Base-by-base conservation (phyloP, 2,797 vertebrate genomes). In the Australoheros facetus region DNA sequence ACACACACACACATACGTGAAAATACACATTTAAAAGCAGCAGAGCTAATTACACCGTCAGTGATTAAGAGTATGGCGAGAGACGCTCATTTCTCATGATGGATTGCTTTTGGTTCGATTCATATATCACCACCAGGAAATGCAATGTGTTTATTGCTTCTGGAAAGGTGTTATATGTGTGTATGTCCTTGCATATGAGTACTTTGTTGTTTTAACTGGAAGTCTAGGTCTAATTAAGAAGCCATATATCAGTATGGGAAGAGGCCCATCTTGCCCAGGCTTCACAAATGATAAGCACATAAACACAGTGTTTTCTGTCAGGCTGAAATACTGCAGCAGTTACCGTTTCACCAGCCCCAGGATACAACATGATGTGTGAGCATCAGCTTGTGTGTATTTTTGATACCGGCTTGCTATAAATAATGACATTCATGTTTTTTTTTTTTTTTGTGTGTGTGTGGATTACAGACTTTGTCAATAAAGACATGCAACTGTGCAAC, bases 291-390 rank as follows among this genome's bases (percentile, higher is more conserved):
- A 87, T 89, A 82, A 88, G 87, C 80, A 78, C 82, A 89, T 79
- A 91, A 89, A 91, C 79, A 85, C 82, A 79, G 77, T 80, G 79
- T 85, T 84, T 79, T 70, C 74, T 90, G 87, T 89, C 87, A 87
- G 69, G 17, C 71, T 89, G 84, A 92, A 90, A 89, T 91, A 93
- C 86, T 79, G 82, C 89, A 83, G 83, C 87, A 82, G 88, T 91
- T 90, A 87, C 82, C 14, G 80, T 86, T 86, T 78, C 86, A 80
- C 81, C 75, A 28, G 81, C 73, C 78, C 60, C 72, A 73, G 85
- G 85, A 87, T 82, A 83, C 54, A 19, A 70, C 53, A 75, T 74
- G 55, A 51, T 80, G 70, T 79, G 58, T 57, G 70, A n/a, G 5
- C 26, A 56, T 73, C 72, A 85, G 71, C 59, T 78, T 71, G 58